phyloP scores from a whole-genome alignment of 1,140 invertebrate genomes.

The Conopomorpha cramerella region DNA sequence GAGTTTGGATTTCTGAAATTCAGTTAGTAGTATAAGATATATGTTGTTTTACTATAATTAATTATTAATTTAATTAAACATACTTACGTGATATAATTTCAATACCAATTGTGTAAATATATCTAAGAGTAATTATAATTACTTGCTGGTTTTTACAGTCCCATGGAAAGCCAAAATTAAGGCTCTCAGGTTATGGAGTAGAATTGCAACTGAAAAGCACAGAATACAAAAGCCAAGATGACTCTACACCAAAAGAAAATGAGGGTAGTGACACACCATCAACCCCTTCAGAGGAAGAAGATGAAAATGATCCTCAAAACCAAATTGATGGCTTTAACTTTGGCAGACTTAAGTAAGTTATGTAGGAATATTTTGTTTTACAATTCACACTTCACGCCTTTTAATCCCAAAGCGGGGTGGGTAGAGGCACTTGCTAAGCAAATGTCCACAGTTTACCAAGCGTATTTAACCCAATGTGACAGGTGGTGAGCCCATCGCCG shows the following conservation, averaged over 20 bases:
- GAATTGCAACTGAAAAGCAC: slow-evolving; percentile 98
- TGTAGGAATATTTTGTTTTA: too few species aligned
- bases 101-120: too few species aligned
- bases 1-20: too few species aligned
- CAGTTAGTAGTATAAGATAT: slow-evolving; percentile 6
- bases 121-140: too few species aligned
- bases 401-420: too few species aligned
- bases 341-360: slow-evolving; percentile 71
- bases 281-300: slow-evolving; percentile 62
- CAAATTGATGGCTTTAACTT: slow-evolving; percentile 92
- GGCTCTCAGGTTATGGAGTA: slow-evolving; percentile 96
- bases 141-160: slow-evolving; percentile 63
- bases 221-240: slow-evolving; percentile 99
- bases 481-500: too few species aligned
- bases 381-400: too few species aligned
- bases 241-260: slow-evolving; percentile 67
- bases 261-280: slow-evolving; percentile 56
- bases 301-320: slow-evolving; percentile 62
- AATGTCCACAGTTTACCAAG: too few species aligned
- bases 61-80: slow-evolving; percentile 9
- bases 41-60: slow-evolving; percentile 5
- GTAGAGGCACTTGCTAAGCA: too few species aligned
- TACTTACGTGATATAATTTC: too few species aligned
- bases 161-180: slow-evolving; percentile 63
- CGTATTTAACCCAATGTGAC: too few species aligned